phyloP scores from a whole-genome alignment of 2,113 vertebrate species.

The Dendropsophus ebraccatus region DNA sequence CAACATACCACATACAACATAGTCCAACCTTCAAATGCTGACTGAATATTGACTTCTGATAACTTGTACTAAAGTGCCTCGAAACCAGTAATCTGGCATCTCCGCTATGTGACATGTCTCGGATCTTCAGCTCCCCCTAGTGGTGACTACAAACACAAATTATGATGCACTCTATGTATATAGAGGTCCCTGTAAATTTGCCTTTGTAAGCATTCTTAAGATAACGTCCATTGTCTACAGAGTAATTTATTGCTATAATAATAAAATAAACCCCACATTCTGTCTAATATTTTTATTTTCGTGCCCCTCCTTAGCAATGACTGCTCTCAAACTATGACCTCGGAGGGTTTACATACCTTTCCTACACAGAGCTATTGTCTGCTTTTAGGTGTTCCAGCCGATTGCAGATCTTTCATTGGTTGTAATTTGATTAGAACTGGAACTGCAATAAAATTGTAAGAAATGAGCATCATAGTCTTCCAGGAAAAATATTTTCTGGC shows the following conservation, averaged over 20 bases:
- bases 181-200: not conserved
- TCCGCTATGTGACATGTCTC: too few species aligned
- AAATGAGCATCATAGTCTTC: not conserved
- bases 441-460: not conserved
- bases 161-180: not conserved
- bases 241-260: not conserved
- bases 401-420: not conserved
- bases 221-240: not conserved
- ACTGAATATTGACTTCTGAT: too few species aligned
- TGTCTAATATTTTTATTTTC: not conserved
- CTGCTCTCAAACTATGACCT: too few species aligned
- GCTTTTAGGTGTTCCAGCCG: not conserved
- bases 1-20: too few species aligned
- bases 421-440: not conserved
- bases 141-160: not conserved
- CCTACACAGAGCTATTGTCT: not conserved
- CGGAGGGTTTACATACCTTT: not conserved
- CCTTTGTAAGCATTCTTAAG: not conserved
- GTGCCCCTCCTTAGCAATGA: not conserved
- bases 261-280: not conserved
- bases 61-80: too few species aligned
- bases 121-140: not conserved
- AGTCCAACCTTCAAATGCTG: too few species aligned
- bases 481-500: constrained; percentile 28
- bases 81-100: too few species aligned